phyloP scores from a whole-genome alignment of 2,888 invertebrate genomes.

The Autographa gamma region DNA sequence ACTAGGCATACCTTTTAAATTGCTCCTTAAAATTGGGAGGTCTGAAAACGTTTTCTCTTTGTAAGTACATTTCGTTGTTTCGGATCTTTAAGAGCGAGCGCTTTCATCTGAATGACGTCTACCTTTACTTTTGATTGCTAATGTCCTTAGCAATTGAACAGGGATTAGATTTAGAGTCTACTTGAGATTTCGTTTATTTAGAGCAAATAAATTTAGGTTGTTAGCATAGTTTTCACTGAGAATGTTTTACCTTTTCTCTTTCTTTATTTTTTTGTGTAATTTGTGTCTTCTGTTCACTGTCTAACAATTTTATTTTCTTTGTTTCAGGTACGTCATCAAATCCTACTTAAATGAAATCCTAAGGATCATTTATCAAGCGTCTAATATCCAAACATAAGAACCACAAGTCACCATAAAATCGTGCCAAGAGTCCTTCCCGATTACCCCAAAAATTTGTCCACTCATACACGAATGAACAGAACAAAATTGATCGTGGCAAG shows the following conservation, averaged over 20 bases:
- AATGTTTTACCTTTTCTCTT: not conserved
- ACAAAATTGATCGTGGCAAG: conserved; percentile 60
- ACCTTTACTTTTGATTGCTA: conserved; percentile 52
- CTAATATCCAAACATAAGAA: conserved; percentile 25
- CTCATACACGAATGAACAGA: conserved; percentile 53
- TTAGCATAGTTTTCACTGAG: conserved; percentile 10
- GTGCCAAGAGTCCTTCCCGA: conserved; percentile 24
- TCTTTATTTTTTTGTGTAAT: not conserved
- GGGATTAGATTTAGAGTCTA: conserved; percentile 28
- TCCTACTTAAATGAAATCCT: not conserved
- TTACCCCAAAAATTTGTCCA: conserved; percentile 48
- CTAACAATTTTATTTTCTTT: conserved; percentile 44
- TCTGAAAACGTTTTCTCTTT: conserved; percentile 52
- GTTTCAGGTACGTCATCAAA: conserved; percentile 67
- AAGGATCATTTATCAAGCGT: conserved; percentile 11
- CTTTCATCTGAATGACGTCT: conserved; percentile 49
- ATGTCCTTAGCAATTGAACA: conserved; percentile 28
- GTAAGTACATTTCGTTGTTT: conserved; percentile 60
- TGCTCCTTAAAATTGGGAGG: conserved; percentile 57
- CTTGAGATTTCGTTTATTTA: conserved; percentile 15
- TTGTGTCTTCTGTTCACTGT: not conserved
- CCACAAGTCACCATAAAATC: conserved; percentile 34
- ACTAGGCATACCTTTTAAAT: conserved; percentile 61
- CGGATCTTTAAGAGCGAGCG: conserved; percentile 47
- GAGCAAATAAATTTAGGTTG: conserved; percentile 18